These are phyloP conservation scores for Marisa cornuarietis DNA, from an alignment of 1,140 invertebrate genomes.

Conservation along the genomic window DNA sequence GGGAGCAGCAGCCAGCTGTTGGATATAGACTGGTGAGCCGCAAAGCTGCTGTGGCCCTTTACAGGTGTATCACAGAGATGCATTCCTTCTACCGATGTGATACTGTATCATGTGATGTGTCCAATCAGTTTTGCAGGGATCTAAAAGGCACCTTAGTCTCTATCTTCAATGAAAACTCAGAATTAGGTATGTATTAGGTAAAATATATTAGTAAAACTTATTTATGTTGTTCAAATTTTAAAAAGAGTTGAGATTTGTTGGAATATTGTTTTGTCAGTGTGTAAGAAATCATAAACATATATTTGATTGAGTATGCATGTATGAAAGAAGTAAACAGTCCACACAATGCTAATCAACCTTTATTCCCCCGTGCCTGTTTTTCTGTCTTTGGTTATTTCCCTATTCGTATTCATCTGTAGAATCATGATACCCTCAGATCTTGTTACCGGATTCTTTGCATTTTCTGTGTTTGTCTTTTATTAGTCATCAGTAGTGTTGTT, in stretches of 20 bases:
- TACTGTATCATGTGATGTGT: slow-evolving; percentile 86
- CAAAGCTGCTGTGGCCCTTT: slow-evolving; percentile 80
- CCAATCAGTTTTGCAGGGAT: slow-evolving; percentile 86
- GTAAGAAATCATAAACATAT: too few species aligned
- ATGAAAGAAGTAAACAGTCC: neutral
- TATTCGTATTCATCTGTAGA: neutral
- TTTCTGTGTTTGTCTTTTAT: neutral
- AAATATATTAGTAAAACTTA: neutral
- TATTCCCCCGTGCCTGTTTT: too few species aligned
- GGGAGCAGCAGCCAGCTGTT: slow-evolving; percentile 73
- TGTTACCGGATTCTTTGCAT: too few species aligned
- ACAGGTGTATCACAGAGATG: slow-evolving; percentile 88
- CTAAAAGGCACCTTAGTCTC: slow-evolving; percentile 91
- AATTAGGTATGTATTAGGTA: slow-evolving; percentile 68
- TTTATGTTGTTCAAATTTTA: neutral
- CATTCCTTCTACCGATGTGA: slow-evolving; percentile 93
- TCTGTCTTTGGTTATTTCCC: too few species aligned
- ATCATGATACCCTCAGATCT: too few species aligned
- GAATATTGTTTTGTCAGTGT: too few species aligned
- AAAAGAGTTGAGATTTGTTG: neutral
- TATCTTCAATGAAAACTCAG: slow-evolving; percentile 85
- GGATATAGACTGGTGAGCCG: slow-evolving; percentile 84
- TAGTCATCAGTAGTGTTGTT: neutral
- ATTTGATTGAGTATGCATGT: neutral
- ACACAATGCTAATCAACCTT: too few species aligned